Percentiles rank a stretch among this genome's conserved stretches.
Evolutionary conservation across 2,888 invertebrate species (phyloP).

Genomic region (Monochamus alternatus): DNA sequence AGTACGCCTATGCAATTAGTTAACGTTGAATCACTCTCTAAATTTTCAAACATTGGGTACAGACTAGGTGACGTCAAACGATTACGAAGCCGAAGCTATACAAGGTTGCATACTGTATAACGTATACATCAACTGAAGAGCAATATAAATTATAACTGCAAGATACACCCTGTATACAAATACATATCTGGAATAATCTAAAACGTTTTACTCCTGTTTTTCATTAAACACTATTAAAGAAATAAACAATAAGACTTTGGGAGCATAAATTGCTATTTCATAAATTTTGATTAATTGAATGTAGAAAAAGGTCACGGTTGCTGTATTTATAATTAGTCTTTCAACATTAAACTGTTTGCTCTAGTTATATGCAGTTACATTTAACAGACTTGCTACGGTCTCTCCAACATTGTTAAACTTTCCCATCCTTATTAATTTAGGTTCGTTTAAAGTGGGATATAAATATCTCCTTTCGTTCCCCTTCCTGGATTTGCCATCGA

Average conservation of each 20-base stretch:
- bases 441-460: background rate
- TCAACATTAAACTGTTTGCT: background rate
- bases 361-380: background rate
- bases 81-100: too few species aligned
- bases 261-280: background rate
- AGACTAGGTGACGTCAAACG: too few species aligned
- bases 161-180: too few species aligned
- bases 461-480: background rate
- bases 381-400: background rate
- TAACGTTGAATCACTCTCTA: too few species aligned
- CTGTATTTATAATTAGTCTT: background rate
- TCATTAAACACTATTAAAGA: background rate
- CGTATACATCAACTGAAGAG: too few species aligned
- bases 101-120: too few species aligned
- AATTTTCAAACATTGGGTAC: too few species aligned
- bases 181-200: too few species aligned
- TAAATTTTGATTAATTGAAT: constrained; percentile 2
- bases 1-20: too few species aligned
- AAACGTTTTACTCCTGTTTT: too few species aligned
- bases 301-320: constrained; percentile 1
- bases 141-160: too few species aligned
- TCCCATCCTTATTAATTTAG: background rate
- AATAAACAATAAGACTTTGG: background rate
- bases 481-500: background rate
- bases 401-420: background rate